phyloP scores from a whole-genome alignment of 2,113 vertebrate genomes.

The Odocoileus hemionus region DNA sequence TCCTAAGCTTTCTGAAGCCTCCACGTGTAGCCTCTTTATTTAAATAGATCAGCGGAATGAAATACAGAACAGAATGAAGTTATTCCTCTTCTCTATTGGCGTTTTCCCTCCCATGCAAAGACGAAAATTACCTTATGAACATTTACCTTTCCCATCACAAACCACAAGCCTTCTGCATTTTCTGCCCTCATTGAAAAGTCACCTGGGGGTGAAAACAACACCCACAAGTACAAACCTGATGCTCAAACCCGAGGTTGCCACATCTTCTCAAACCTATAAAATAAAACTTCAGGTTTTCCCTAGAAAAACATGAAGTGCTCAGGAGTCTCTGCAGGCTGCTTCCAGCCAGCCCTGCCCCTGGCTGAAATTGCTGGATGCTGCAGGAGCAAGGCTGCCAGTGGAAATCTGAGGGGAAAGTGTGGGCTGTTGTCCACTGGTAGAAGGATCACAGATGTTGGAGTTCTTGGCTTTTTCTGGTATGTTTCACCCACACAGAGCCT shows the following conservation, averaged over 20 bases:
- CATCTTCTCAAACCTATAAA: background rate
- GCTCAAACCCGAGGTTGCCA: background rate
- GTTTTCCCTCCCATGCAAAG: background rate
- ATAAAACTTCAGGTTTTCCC: background rate
- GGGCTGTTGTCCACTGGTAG: background rate
- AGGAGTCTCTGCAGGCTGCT: background rate
- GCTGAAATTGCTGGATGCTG: background rate
- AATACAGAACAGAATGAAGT: background rate
- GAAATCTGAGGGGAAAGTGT: background rate
- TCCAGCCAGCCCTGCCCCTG: background rate
- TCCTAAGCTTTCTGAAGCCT: background rate
- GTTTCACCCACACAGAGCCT: background rate
- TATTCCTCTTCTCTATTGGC: background rate
- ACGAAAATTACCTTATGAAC: background rate
- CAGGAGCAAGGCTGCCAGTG: background rate
- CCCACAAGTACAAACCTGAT: background rate
- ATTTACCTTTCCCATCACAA: background rate
- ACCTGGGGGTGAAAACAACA: background rate
- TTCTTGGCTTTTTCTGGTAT: background rate
- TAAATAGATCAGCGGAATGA: background rate
- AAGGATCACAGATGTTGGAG: background rate
- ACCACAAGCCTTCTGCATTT: background rate
- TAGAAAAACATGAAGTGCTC: background rate
- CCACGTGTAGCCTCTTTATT: background rate
- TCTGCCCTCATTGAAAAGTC: background rate